These are phyloP conservation scores for Ovibos moschatus DNA, from an alignment of 2,113 vertebrate species.

Conservation along the genomic window DNA sequence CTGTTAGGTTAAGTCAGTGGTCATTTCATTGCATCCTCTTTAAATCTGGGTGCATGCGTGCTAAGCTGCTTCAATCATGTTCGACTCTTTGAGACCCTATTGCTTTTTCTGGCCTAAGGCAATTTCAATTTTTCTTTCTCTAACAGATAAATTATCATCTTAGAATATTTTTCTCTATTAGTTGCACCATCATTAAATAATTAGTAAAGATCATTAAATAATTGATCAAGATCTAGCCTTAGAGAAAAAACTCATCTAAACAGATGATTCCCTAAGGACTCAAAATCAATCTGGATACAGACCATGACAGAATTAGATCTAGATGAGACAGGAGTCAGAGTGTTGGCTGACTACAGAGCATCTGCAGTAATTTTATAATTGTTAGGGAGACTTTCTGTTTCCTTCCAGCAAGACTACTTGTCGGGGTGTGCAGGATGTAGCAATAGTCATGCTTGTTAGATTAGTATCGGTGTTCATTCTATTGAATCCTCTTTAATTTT, in stretches of 20 bases:
- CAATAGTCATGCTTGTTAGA: not conserved
- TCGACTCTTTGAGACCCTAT: not conserved
- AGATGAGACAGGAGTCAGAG: not conserved
- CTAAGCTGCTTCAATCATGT: not conserved
- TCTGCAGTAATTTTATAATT: not conserved
- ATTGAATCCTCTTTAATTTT: not conserved
- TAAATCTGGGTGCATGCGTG: not conserved
- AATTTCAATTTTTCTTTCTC: not conserved
- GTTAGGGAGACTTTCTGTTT: not conserved
- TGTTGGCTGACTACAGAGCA: not conserved
- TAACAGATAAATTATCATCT: not conserved
- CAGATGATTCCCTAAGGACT: not conserved
- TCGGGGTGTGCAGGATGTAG: not conserved
- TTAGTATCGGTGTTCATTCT: not conserved
- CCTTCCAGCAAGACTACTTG: not conserved
- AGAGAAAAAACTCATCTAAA: conserved; percentile 8
- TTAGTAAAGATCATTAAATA: not conserved
- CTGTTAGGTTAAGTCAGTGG: not conserved
- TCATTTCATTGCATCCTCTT: not conserved
- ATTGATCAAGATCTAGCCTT: not conserved
- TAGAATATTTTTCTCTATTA: not conserved
- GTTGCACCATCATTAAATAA: not conserved
- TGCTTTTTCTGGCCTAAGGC: not conserved
- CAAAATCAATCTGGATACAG: not conserved
- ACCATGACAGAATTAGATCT: not conserved